These are phyloP conservation scores for Zophobas atratus DNA, from an alignment of 1,140 invertebrate genomes.

Conservation along the genomic window DNA sequence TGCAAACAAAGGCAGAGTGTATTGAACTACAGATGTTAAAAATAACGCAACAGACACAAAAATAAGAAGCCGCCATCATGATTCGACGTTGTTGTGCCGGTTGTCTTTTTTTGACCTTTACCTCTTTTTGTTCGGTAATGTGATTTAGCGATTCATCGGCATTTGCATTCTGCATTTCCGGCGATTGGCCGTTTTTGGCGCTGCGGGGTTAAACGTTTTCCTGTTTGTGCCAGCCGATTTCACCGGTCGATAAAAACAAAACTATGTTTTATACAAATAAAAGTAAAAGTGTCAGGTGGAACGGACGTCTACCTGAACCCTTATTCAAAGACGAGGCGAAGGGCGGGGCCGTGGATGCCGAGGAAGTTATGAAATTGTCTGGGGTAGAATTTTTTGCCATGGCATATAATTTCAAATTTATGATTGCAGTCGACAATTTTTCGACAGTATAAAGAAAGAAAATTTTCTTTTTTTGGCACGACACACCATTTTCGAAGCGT, in stretches of 20 bases:
- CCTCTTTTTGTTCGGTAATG: slow-evolving; percentile 37
- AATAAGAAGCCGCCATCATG: slow-evolving; percentile 32
- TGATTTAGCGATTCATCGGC: slow-evolving; percentile 12
- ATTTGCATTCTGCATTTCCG: slow-evolving; percentile 15
- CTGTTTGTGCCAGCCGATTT: not conserved
- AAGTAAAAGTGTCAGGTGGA: slow-evolving; percentile 51
- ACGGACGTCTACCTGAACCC: slow-evolving; percentile 41
- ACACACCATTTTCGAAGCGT: too few species aligned
- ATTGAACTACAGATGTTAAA: slow-evolving; percentile 48
- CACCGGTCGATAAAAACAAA: slow-evolving; percentile 20
- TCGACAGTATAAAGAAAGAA: too few species aligned
- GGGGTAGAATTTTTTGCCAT: slow-evolving; percentile 11
- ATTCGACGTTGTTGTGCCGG: slow-evolving; percentile 25
- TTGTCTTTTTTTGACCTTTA: slow-evolving; percentile 47
- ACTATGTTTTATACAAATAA: slow-evolving; percentile 50
- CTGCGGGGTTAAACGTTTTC: slow-evolving; percentile 22
- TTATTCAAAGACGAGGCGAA: not conserved
- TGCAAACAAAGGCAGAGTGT: slow-evolving; percentile 47
- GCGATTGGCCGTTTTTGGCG: slow-evolving; percentile 11
- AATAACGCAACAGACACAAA: slow-evolving; percentile 45
- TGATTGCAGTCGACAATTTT: too few species aligned
- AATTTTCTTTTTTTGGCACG: too few species aligned
- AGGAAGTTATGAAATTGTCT: slow-evolving; percentile 22
- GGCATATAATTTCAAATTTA: not conserved
- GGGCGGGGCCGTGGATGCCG: not conserved